Evolutionary conservation across 2,888 invertebrate genomes (phyloP), one percentile per base, ranked within the genome.

Genomic region (Alentia gelatinosa): DNA sequence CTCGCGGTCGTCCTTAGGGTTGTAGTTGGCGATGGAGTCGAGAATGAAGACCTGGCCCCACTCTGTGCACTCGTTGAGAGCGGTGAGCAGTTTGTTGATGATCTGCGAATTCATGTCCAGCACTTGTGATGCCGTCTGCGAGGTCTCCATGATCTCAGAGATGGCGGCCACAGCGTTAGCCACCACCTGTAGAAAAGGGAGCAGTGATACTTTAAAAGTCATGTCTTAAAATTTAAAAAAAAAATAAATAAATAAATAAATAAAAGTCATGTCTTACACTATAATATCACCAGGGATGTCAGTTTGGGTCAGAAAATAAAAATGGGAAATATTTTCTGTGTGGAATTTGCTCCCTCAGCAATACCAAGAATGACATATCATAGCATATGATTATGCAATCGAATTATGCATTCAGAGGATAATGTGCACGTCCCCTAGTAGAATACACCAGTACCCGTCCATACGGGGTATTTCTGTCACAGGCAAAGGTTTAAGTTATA

Each of bases 151-250:
- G 94, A 99, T 99, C 96, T 99, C 99, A 0, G 99, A 98, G 19
- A 99, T 97, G 0, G 99, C 99, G 0, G 99, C 99, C 0, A 99
- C 99, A 0, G 99, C 99, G 96, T 99, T 99, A 0, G 99, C 99
- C 0, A 99, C 99, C 47, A 93, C 93, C 93, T 93, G 68, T 35
- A 47, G 68, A n/a, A n/a, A n/a, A 33, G n/a, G 35, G 74, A n/a
- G 19, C 47, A 19, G 9, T 19, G 19, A 47, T 9, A 12, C 9
- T 47, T 26, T n/a, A 40, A n/a, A 84, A 33, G 35, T 84, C 19
- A 35, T n/a, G 15, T 15, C n/a, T 9, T 19, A 89, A 47, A 47
- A 12, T 47, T 47, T 9, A 47, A 47, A 47, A 47, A 47, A 9
- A 19, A 19, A 19, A 9, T 9, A 9, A 47, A 26, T 74, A n/a